Base-by-base conservation (phyloP, 1,140 invertebrate species). In the Magallana ariakensis region DNA sequence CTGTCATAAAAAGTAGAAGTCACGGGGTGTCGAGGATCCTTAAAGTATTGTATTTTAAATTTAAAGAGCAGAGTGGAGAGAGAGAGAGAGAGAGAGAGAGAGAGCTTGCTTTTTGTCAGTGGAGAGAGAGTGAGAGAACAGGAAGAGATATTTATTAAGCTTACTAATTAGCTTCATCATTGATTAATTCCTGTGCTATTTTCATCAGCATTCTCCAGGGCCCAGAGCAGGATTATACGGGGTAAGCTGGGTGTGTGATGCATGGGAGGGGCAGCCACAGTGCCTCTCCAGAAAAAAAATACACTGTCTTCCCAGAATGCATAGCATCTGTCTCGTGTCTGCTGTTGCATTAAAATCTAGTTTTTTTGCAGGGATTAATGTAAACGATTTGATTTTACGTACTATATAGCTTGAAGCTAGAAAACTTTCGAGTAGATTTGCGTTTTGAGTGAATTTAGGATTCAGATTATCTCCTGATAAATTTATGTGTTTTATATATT, bases 231-330 rank as follows among this genome's bases (percentile, higher is more conserved):
- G 66, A 75, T 19, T 75, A 26, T 26, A 26, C 33, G 15, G 66
- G 66, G 66, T 75, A 75, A 75, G 58, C 58, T 16, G 66, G 66
- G 22, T 26, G 19, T 75, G 66, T 75, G 22, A 26, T 33, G 26
- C 22, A 75, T 75, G 66, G 66, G 66, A 75, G 66, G 22, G 66
- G 66, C 66, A 9, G 33, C 33, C 66, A 75, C 66, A 75, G 9
- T 13, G 19, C 33, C 33, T 5, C 66, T 75, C 26, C 66, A 75
- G 22, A 46, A 46, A 46, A 46, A 75, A 22, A 26, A 26, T 26
- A 26, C 22, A 26, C 9, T 75, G 66, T 22, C 66, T 75, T 75
- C 66, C 66, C 66, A 75, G 66, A 75, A 26, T 75, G 9, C 66
- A 75, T 75, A 13, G 66, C 66, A 75, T 75, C 9, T 75, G 8